Evolutionary conservation across 2,888 invertebrate genomes (phyloP).

Genomic region (Trichogramma dendrolimi): DNA sequence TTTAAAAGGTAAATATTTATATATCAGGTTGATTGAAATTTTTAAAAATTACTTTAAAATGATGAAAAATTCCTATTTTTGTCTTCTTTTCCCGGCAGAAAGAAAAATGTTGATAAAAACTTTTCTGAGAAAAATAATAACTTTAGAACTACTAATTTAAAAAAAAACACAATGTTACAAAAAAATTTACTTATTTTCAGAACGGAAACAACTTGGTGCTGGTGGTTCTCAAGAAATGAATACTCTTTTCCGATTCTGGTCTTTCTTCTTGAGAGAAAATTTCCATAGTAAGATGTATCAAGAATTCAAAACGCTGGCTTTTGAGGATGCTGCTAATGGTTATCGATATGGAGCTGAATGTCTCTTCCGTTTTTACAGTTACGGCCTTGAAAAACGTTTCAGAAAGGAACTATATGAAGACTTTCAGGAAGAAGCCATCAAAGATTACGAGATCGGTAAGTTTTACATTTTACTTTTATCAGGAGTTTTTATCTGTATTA

Average conservation of each 20-base stretch:
- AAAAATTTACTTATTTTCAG: constrained; percentile 54
- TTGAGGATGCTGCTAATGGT: constrained; percentile 87
- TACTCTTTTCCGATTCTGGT: constrained; percentile 98
- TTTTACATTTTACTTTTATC: background rate
- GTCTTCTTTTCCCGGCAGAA: constrained; percentile 51
- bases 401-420: constrained; percentile 91
- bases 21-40: background rate
- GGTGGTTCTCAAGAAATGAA: constrained; percentile 99
- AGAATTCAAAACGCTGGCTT: constrained; percentile 88
- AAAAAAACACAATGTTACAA: background rate
- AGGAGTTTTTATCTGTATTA: background rate
- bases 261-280: constrained; percentile 96
- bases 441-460: constrained; percentile 82
- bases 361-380: constrained; percentile 94
- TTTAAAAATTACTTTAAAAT: constrained; percentile 18
- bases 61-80: constrained; percentile 41
- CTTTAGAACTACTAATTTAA: background rate
- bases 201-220: constrained; percentile 86
- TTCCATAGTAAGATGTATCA: constrained; percentile 98
- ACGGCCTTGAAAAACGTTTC: constrained; percentile 95
- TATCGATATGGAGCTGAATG: constrained; percentile 85
- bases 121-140: constrained; percentile 36
- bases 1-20: constrained; percentile 67
- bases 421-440: constrained; percentile 88
- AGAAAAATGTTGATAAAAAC: constrained; percentile 37